A percentile compares a stretch with the other conserved stretches of the same genome.
These are phyloP conservation scores for Calameuta pallipes DNA, from an alignment of 2,888 invertebrate species.

Conservation along the genomic window DNA sequence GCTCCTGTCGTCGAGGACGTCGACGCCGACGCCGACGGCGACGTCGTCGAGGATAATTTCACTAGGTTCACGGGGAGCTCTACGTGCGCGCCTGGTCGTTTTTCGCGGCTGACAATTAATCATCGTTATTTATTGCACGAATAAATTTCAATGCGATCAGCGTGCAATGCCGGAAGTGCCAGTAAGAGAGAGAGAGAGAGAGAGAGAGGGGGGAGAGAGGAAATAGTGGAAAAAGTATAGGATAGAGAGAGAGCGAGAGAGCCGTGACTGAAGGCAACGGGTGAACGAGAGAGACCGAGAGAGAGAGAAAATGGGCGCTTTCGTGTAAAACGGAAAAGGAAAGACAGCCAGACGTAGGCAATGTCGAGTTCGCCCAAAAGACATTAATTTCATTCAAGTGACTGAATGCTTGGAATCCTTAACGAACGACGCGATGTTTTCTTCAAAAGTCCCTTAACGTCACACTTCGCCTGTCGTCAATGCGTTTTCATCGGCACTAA, in stretches of 20 bases:
- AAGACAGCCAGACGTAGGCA: too few species aligned
- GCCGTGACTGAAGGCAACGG: too few species aligned
- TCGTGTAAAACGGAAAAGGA: too few species aligned
- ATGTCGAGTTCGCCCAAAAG: slow-evolving; percentile 6
- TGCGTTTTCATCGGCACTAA: too few species aligned
- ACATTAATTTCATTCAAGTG: slow-evolving; percentile 36
- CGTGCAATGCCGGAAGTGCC: neutral
- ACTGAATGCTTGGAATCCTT: slow-evolving; percentile 27
- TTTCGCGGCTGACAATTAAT: slow-evolving; percentile 31
- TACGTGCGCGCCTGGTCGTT: neutral
- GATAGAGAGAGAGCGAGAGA: neutral
- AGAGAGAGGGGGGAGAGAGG: too few species aligned
- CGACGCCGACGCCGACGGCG: too few species aligned
- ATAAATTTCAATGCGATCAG: slow-evolving; percentile 39
- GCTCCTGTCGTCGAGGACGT: too few species aligned
- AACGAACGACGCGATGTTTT: slow-evolving; percentile 30
- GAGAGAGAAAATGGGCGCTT: neutral
- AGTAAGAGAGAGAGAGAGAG: neutral
- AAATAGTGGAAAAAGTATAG: too few species aligned
- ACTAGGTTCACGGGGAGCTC: slow-evolving; percentile 5
- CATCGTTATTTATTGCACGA: slow-evolving; percentile 42
- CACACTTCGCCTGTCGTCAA: too few species aligned
- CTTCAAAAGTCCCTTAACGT: slow-evolving; percentile 4
- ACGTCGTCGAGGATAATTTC: too few species aligned
- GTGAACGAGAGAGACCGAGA: neutral